phyloP scores from a whole-genome alignment of 1,140 invertebrate species.

The Bombus affinis region DNA sequence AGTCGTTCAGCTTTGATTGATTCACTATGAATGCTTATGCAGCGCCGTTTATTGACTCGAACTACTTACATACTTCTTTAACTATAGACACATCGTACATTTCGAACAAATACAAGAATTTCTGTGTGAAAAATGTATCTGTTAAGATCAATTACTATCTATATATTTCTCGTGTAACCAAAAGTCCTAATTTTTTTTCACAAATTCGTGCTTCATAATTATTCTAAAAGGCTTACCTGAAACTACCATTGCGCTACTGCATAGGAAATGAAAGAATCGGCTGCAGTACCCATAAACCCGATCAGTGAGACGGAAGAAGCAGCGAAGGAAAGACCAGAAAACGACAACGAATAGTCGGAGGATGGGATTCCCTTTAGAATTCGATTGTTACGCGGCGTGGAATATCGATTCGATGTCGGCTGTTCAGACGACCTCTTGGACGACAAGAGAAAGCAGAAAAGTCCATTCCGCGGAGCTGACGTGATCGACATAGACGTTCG shows the following conservation, averaged over 20 bases:
- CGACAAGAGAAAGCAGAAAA: slow-evolving; percentile 40
- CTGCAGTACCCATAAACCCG: background rate
- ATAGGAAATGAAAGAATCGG: background rate
- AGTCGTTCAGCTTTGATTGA: background rate
- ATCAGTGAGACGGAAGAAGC: slow-evolving; percentile 17
- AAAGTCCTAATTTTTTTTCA: too few species aligned
- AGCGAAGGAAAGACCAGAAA: background rate
- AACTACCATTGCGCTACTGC: background rate
- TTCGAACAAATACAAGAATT: too few species aligned
- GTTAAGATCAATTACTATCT: too few species aligned
- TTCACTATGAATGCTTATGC: background rate
- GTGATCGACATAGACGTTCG: slow-evolving; percentile 47
- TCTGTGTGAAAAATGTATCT: too few species aligned
- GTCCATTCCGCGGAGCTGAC: background rate
- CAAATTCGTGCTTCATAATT: background rate
- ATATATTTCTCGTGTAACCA: background rate
- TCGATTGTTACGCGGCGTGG: slow-evolving; percentile 49
- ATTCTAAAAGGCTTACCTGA: background rate
- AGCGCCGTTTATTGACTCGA: background rate
- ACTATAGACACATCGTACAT: too few species aligned
- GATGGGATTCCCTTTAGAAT: slow-evolving; percentile 25
- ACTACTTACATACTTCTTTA: background rate
- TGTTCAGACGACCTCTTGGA: background rate
- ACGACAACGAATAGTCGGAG: background rate
- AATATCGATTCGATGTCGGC: slow-evolving; percentile 51